A percentile compares a stretch with the other conserved stretches of the same genome.
These are phyloP conservation scores for Anguilla japonica DNA, from an alignment of 2,113 vertebrate genomes.

Conservation along the genomic window DNA sequence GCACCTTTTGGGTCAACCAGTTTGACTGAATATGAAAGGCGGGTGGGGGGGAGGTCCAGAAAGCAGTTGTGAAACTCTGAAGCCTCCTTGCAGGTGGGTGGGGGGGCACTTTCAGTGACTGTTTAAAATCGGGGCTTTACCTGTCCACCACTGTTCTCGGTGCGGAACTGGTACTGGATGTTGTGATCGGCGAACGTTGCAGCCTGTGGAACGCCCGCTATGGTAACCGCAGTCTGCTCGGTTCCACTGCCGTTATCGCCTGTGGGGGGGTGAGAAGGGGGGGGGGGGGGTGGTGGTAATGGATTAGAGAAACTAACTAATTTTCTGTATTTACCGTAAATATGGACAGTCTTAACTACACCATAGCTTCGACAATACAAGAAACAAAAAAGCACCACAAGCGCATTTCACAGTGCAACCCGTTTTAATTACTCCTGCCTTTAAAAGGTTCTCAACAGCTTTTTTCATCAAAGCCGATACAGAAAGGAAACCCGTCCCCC, in stretches of 20 bases:
- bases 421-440: not conserved
- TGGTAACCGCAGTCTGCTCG: constrained; percentile 76
- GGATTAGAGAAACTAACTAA: not conserved
- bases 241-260: constrained; percentile 72
- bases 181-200: constrained; percentile 78
- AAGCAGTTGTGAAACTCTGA: not conserved
- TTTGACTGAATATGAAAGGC: not conserved
- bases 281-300: not conserved
- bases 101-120: not conserved
- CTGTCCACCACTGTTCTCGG: constrained; percentile 84
- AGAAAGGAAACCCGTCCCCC: not conserved
- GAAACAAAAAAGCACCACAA: not conserved
- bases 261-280: constrained; percentile 42
- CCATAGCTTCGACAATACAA: no score
- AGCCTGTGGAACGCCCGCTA: constrained; percentile 79
- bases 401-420: not conserved
- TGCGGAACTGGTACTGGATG: constrained; percentile 85
- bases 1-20: no score
- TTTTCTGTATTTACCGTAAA: no score
- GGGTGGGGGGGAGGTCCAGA: not conserved
- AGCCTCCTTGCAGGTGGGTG: no score
- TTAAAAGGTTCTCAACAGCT: not conserved
- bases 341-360: no score
- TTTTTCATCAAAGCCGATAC: not conserved
- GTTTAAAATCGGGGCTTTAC: constrained; percentile 50